Percentiles rank a stretch among this genome's conserved stretches.
phyloP scores from a whole-genome alignment of 2,797 vertebrate genomes.

The Eutrigla gurnardus region DNA sequence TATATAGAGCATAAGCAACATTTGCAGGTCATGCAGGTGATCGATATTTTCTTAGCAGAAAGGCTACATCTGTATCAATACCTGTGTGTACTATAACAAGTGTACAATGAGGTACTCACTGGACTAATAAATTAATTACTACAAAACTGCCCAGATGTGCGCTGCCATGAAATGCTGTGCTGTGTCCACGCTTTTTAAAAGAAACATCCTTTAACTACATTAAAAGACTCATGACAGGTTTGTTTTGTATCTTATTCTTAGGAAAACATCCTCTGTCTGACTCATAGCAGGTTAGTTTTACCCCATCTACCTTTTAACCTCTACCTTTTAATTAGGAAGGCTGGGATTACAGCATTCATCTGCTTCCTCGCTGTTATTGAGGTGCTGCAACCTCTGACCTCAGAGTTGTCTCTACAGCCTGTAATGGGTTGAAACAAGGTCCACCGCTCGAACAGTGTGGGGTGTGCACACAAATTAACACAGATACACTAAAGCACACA shows the following conservation, averaged over 20 bases:
- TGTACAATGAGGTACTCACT: background rate
- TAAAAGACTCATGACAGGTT: slow-evolving; percentile 57
- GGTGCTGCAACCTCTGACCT: slow-evolving; percentile 68
- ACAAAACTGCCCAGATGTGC: slow-evolving; percentile 2
- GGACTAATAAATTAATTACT: slow-evolving; percentile 11
- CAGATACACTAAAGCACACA: slow-evolving; percentile 40
- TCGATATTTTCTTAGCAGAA: slow-evolving; percentile 1
- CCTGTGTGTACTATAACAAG: background rate
- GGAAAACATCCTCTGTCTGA: slow-evolving; percentile 75
- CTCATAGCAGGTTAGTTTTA: slow-evolving; percentile 77
- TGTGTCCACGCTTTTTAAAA: slow-evolving; percentile 21
- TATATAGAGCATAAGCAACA: no score
- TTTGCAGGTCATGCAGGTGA: background rate
- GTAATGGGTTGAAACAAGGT: slow-evolving; percentile 70
- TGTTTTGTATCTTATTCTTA: slow-evolving; percentile 74
- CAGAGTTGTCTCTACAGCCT: slow-evolving; percentile 66
- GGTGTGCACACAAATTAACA: slow-evolving; percentile 52
- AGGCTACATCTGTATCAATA: slow-evolving; percentile 4
- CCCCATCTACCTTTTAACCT: slow-evolving; percentile 76
- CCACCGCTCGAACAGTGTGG: slow-evolving; percentile 34
- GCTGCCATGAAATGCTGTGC: slow-evolving; percentile 11
- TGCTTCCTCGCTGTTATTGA: slow-evolving; percentile 70
- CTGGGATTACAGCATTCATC: slow-evolving; percentile 69
- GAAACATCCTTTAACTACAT: slow-evolving; percentile 56
- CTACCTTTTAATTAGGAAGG: slow-evolving; percentile 71